Evolutionary conservation across 2,113 vertebrate genomes (phyloP).

Genomic region (Nothobranchius kuhntae): DNA sequence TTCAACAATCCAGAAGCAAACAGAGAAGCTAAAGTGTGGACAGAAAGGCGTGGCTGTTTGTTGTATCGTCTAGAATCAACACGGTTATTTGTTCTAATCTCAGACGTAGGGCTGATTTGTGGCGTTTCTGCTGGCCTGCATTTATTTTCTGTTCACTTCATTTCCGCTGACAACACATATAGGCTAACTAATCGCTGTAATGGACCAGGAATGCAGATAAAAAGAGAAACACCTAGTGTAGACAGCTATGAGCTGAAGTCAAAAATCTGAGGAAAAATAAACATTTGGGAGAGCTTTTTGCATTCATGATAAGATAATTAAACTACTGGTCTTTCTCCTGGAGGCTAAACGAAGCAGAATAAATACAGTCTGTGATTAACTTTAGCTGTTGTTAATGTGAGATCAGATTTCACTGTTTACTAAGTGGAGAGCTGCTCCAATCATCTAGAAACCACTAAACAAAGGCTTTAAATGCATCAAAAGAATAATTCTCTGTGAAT

Average conservation of each 20-base stretch:
- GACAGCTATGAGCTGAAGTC: too few species aligned
- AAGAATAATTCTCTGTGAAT: too few species aligned
- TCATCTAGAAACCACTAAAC: slow-evolving; percentile 24
- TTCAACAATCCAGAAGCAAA: not conserved
- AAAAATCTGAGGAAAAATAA: too few species aligned
- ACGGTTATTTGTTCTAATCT: not conserved
- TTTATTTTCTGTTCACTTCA: not conserved
- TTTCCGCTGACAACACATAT: not conserved
- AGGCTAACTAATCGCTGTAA: not conserved
- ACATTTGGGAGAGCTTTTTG: too few species aligned
- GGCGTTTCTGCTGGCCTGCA: not conserved
- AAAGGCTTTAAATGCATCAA: too few species aligned
- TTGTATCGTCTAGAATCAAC: not conserved
- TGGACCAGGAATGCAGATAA: too few species aligned
- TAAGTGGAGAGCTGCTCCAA: slow-evolving; percentile 41
- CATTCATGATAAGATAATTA: not conserved
- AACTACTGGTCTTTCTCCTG: slow-evolving; percentile 7
- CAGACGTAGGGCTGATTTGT: not conserved
- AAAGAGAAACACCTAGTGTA: too few species aligned
- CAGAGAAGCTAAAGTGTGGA: not conserved
- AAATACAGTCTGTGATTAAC: slow-evolving; percentile 34
- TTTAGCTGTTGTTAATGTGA: slow-evolving; percentile 28
- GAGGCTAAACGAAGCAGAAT: slow-evolving; percentile 25
- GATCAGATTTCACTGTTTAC: slow-evolving; percentile 48
- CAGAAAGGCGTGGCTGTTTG: not conserved